These are phyloP conservation scores for Pseudoatta argentina DNA, from an alignment of 1,140 invertebrate species.

Conservation along the genomic window DNA sequence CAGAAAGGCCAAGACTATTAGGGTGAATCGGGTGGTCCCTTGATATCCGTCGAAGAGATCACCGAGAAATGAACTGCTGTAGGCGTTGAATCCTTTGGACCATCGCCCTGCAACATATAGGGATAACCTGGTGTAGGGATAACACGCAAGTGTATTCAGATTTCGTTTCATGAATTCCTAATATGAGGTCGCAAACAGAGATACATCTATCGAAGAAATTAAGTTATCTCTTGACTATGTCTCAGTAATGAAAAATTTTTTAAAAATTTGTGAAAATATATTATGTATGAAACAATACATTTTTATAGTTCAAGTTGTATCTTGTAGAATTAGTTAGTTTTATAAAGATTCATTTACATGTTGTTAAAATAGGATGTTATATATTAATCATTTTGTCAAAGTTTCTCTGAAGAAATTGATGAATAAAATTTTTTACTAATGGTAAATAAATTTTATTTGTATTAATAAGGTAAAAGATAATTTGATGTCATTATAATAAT, in stretches of 20 bases:
- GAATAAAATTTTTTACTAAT: not conserved
- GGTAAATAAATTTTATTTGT: not conserved
- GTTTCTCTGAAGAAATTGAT: not conserved
- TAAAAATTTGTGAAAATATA: not conserved
- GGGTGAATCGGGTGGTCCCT: slow-evolving; percentile 93
- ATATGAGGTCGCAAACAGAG: slow-evolving; percentile 81
- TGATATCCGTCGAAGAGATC: slow-evolving; percentile 86
- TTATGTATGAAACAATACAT: too few species aligned
- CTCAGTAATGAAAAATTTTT: not conserved
- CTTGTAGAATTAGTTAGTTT: not conserved
- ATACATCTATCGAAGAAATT: not conserved
- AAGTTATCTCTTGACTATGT: not conserved
- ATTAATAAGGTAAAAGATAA: not conserved
- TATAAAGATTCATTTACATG: not conserved
- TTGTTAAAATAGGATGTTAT: not conserved
- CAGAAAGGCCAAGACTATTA: slow-evolving; percentile 88
- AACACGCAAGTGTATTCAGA: slow-evolving; percentile 88
- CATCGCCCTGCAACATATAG: slow-evolving; percentile 77
- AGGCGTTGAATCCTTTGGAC: slow-evolving; percentile 92
- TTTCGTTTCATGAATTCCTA: slow-evolving; percentile 90
- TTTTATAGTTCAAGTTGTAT: too few species aligned
- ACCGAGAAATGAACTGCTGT: slow-evolving; percentile 85
- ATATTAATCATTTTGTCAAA: slow-evolving; percentile 10
- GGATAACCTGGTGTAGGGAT: slow-evolving; percentile 89
- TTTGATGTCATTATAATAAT: not conserved